A percentile compares a stretch with the other conserved stretches of the same genome.
phyloP scores from a whole-genome alignment of 2,113 vertebrate species.

The Oncorhynchus masou region DNA sequence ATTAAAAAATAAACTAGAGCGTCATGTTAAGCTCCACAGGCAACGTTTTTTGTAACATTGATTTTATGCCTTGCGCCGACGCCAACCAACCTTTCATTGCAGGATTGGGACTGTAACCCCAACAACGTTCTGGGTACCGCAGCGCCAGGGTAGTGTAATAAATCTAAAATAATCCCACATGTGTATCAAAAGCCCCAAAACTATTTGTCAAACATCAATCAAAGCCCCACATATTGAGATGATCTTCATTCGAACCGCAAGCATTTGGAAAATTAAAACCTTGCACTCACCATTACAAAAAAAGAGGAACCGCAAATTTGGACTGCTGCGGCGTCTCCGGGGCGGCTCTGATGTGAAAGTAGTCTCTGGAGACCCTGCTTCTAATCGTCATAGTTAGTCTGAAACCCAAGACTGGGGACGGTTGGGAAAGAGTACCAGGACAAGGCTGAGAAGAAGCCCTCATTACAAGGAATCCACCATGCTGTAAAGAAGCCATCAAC shows the following conservation, averaged over 20 bases:
- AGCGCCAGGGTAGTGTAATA: constrained; percentile 48
- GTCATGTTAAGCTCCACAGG: constrained; percentile 32
- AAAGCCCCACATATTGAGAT: constrained; percentile 71
- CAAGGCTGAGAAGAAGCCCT: constrained; percentile 39
- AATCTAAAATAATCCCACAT: constrained; percentile 62
- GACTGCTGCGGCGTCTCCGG: constrained; percentile 59
- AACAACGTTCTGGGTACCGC: constrained; percentile 55
- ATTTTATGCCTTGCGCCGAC: constrained; percentile 40
- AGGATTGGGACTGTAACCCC: constrained; percentile 51
- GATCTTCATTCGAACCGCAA: constrained; percentile 73
- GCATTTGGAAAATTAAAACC: constrained; percentile 78
- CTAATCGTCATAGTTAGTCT: constrained; percentile 48
- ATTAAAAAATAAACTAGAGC: neutral
- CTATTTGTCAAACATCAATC: constrained; percentile 72
- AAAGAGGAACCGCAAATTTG: constrained; percentile 63
- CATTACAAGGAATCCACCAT: constrained; percentile 31
- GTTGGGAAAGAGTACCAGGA: constrained; percentile 35
- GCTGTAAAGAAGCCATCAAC: constrained; percentile 20
- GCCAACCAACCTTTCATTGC: constrained; percentile 58
- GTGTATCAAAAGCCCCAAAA: constrained; percentile 68
- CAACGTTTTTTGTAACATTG: constrained; percentile 37
- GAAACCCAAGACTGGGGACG: constrained; percentile 9
- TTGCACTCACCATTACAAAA: constrained; percentile 60
- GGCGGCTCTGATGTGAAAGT: constrained; percentile 67
- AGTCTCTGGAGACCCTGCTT: constrained; percentile 53